Base-by-base conservation (phyloP, 2,113 vertebrate genomes). In the Sphyrna mokarran region DNA sequence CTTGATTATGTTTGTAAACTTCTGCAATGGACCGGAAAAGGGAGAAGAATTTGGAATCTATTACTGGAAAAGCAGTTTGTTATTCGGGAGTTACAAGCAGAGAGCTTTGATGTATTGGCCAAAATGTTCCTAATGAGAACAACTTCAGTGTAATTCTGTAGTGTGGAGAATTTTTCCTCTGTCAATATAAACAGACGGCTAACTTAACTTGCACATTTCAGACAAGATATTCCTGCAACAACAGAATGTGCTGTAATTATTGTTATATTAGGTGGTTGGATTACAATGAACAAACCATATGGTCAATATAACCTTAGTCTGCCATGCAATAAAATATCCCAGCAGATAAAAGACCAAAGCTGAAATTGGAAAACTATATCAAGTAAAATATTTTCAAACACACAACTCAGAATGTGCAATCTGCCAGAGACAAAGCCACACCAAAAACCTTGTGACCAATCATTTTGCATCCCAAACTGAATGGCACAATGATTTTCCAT, bases 1-100 rank as follows among this genome's bases (percentile, higher is more conserved):
- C 37, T 63, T 94, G n/a, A 94, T 68, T 68, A 20, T 68, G 33
- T 94, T 70, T 94, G 66, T 69, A 72, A 94, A 94, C 37, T 70
- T 94, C 40, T 69, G 37, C 37, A 26, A 22, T 26, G 22, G 22
- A 23, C 66, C 10, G 22, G n/a, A 72, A 72, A 10, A 43, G 13
- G 89, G 43, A 58, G 16, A 61, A 61, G 23, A 14, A 94, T 94
- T 94, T 94, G 66, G 6, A 94, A 43, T 69, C 43, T 43, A 37
- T 69, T 94, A 37, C n/a, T 94, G 33, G 61, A 94, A 69, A 94
- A 29, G 16, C 5, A 83, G 54, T 58, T 26, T 58, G 22, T 33
- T 58, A 90, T 33, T 90, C 16, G 10, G 85, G 22, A 68, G 63
- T 66, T 20, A 37, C 61, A n/a, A 66, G 66, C 33, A 94, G 8